Evolutionary conservation across 2,113 vertebrate genomes (phyloP).

Genomic region (Salvelinus alpinus): DNA sequence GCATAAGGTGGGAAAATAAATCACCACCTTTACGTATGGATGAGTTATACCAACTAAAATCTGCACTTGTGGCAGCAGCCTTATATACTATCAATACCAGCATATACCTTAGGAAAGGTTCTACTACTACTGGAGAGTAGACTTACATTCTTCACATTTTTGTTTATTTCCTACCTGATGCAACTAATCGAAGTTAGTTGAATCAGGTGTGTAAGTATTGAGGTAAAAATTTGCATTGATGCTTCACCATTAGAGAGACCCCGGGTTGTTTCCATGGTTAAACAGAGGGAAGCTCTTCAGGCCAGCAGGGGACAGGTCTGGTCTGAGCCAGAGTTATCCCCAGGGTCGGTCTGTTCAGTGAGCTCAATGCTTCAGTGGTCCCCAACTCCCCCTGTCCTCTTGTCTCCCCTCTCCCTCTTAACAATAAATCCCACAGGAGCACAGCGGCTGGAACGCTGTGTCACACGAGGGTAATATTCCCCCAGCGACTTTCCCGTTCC

Average conservation of each 20-base stretch:
- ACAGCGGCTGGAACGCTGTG: conserved; percentile 36
- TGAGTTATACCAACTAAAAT: conserved; percentile 29
- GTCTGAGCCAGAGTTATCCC: conserved; percentile 49
- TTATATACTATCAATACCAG: conserved; percentile 14
- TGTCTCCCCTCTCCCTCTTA: background rate
- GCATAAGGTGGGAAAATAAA: conserved; percentile 51
- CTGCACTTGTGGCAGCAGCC: conserved; percentile 7
- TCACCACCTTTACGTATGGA: conserved; percentile 41
- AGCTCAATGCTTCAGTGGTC: conserved; percentile 36
- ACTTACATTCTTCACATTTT: too few species aligned
- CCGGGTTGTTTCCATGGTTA: conserved; percentile 32
- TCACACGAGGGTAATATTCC: conserved; percentile 42
- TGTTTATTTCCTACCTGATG: too few species aligned
- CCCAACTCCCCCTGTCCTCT: conserved; percentile 21
- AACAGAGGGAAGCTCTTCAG: conserved; percentile 17
- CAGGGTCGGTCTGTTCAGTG: conserved; percentile 53
- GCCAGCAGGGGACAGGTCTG: conserved; percentile 20
- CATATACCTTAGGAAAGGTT: conserved; percentile 10
- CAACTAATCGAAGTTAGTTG: too few species aligned
- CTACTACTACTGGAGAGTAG: too few species aligned
- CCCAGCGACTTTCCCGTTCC: conserved; percentile 11
- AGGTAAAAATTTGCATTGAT: conserved; percentile 4
- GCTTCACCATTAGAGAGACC: conserved; percentile 46
- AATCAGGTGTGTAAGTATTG: too few species aligned
- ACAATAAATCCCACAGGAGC: conserved; percentile 41